Percentiles rank a stretch among this genome's conserved stretches.
phyloP scores from a whole-genome alignment of 2,888 invertebrate genomes.

The Galerucella pusilla region DNA sequence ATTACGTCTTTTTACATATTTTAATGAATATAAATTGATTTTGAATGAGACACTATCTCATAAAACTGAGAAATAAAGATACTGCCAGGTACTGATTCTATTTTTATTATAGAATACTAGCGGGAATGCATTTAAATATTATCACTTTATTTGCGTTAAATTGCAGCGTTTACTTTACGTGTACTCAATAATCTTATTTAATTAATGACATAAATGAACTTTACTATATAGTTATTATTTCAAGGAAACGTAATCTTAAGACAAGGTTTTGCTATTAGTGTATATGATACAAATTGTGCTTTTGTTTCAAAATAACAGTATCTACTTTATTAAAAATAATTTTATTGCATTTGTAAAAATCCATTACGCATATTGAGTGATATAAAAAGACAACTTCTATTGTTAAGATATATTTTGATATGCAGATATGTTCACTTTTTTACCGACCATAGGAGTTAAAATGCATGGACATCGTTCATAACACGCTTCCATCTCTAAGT shows the following conservation, averaged over 20 bases:
- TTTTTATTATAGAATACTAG: not conserved
- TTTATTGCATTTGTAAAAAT: not conserved
- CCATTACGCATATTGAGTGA: not conserved
- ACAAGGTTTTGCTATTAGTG: conserved; percentile 14
- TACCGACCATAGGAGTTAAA: too few species aligned
- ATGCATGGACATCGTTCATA: too few species aligned
- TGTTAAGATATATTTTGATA: too few species aligned
- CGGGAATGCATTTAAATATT: not conserved
- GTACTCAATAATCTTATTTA: not conserved
- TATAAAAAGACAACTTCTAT: too few species aligned
- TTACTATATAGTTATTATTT: not conserved
- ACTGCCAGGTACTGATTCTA: not conserved
- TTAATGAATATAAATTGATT: not conserved
- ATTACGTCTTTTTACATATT: not conserved
- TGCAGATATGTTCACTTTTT: too few species aligned
- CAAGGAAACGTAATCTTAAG: conserved; percentile 15
- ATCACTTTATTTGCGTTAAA: conserved; percentile 1
- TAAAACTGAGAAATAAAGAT: not conserved
- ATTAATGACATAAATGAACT: conserved; percentile 9
- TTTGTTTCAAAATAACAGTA: not conserved
- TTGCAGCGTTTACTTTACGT: not conserved
- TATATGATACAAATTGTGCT: not conserved
- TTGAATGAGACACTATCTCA: not conserved
- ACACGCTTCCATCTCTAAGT: too few species aligned
- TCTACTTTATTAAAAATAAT: not conserved